A percentile compares a stretch with the other conserved stretches of the same genome.
Evolutionary conservation across 2,113 vertebrate species (phyloP).

Genomic region (Xenus cinereus): DNA sequence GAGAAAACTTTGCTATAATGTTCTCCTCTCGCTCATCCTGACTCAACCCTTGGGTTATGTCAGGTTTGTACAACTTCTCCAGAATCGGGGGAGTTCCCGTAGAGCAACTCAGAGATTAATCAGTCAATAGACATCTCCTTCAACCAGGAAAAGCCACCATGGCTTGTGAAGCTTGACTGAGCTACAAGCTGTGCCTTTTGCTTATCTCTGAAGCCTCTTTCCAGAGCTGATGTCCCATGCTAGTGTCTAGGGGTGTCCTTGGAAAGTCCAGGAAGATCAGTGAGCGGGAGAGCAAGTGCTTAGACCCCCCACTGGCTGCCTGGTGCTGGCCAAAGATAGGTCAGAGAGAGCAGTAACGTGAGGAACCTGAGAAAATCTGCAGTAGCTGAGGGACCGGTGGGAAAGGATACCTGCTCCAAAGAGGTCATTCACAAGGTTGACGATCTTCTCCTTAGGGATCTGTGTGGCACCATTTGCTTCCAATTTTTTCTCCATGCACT

Average conservation of each 20-base stretch:
- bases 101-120: background rate
- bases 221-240: background rate
- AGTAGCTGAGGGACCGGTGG: background rate
- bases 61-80: background rate
- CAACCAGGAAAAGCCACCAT: background rate
- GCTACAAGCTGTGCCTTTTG: fast-evolving
- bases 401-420: slow-evolving; percentile 86
- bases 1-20: background rate
- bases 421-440: slow-evolving; percentile 87
- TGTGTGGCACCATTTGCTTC: slow-evolving; percentile 62
- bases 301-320: background rate
- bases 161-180: background rate
- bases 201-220: background rate
- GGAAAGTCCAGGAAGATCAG: background rate
- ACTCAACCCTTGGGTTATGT: background rate
- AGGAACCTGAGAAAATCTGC: background rate
- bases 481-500: slow-evolving; percentile 79
- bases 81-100: background rate
- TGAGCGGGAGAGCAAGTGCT: fast-evolving
- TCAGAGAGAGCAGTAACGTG: background rate
- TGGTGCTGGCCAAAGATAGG: background rate
- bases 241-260: background rate
- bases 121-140: background rate
- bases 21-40: background rate
- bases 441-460: slow-evolving; percentile 80